Conservation (phyloP, 2,888 invertebrate species). For the Rambutsinella grinnellia region DNA sequence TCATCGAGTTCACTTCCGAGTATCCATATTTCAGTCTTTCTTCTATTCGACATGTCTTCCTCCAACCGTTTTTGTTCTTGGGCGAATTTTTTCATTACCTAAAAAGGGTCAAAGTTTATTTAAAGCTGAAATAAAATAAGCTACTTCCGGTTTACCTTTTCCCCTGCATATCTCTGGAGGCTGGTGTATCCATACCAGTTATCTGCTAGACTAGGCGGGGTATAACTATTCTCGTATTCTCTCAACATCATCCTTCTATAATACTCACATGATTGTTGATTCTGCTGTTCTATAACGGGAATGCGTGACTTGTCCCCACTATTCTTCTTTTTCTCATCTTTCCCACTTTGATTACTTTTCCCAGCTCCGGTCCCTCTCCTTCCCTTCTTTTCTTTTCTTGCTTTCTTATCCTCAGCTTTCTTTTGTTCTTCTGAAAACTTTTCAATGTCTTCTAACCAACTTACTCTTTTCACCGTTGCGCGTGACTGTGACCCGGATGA, state of each 20-base stretch:
- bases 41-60: slow-evolving; percentile 52
- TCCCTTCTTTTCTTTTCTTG: background rate
- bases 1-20: slow-evolving; percentile 42
- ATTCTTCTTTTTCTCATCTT: slow-evolving; percentile 7
- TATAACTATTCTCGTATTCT: slow-evolving; percentile 29
- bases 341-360: background rate
- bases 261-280: slow-evolving; percentile 50
- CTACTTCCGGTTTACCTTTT: slow-evolving; percentile 54
- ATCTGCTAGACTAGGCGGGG: slow-evolving; percentile 28
- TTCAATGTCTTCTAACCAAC: background rate
- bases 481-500: too few species aligned
- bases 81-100: slow-evolving; percentile 63
- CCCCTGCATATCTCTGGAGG: slow-evolving; percentile 60
- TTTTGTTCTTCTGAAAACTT: background rate
- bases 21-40: slow-evolving; percentile 54
- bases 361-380: background rate
- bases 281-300: slow-evolving; percentile 25
- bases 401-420: background rate
- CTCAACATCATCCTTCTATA: slow-evolving; percentile 56
- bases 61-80: slow-evolving; percentile 61
- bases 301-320: slow-evolving; percentile 49
- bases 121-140: too few species aligned
- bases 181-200: slow-evolving; percentile 55
- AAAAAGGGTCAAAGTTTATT: too few species aligned
- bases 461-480: too few species aligned